Base-by-base conservation (phyloP, 2,113 vertebrate species). In the Reinhardtius hippoglossoides region DNA sequence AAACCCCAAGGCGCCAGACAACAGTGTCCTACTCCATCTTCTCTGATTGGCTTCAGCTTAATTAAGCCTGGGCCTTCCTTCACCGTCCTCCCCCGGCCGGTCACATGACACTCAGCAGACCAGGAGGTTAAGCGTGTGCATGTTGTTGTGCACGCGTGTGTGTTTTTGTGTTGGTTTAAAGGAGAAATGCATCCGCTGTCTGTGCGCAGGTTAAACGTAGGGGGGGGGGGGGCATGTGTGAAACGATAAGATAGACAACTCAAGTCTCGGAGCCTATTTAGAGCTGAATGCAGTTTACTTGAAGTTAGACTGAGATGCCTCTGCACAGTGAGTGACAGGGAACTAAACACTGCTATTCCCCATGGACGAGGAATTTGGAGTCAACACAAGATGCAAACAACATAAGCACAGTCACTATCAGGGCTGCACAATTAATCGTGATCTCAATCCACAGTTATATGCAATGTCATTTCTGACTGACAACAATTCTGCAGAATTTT, bases 1-100 rank as follows among this genome's bases (percentile, higher is more conserved):
- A 77, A 85, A 67, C 73, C 81, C 80, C 46, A 54, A 86, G 90
- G 89, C 90, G 89, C 89, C 90, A 92, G 90, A 91, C 88, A 63
- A 78, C 83, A 81, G 61, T 78, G 71, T 82, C 85, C 87, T 90
- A 74, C 75, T 92, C 83, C 84, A 88, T 92, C 90, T 87, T 89
- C 55, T 80, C 76, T 82, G 58, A 87, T 74, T 26, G 84, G 80
- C 64, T 74, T 88, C 61, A 56, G 82, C 69, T 57, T 91, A 90
- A 91, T 90, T 84, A 91, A 84, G 60, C 71, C 13, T 40, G 67
- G 59, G 24, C 63, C 75, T 60, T 78, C 80, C 61, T 71, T 8
- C 31, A 44, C 59, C 77, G 70, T 61, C 80, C 77, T 63, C 65
- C 64, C 79, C 59, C 58, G 42, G 56, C 59, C 58, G 54, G 56